Evolutionary conservation across 2,797 vertebrate species (phyloP).

Genomic region (Falco naumanni): DNA sequence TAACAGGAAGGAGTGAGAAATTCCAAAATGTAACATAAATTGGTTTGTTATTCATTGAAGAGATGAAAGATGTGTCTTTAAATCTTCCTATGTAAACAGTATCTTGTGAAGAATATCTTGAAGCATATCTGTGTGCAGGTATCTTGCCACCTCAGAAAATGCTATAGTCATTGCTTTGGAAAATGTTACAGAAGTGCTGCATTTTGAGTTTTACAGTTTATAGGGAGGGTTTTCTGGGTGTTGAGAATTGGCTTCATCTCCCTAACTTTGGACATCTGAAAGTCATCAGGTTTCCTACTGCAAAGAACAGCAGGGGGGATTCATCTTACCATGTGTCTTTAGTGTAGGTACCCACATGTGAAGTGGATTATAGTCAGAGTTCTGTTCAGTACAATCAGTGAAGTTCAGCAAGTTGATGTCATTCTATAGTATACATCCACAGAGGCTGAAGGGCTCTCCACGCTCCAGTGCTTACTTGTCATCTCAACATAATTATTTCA

Average conservation of each 20-base stretch:
- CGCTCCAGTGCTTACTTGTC: not conserved
- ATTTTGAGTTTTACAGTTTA: not conserved
- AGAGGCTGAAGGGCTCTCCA: not conserved
- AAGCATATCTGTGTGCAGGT: not conserved
- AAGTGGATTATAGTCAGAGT: not conserved
- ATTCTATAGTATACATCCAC: not conserved
- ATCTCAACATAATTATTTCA: not conserved
- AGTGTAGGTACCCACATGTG: not conserved
- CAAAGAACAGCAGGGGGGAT: not conserved
- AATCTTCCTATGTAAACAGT: not conserved
- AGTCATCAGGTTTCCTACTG: not conserved
- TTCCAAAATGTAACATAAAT: not conserved
- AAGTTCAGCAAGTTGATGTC: not conserved
- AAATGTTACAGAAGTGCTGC: not conserved
- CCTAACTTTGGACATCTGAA: not conserved
- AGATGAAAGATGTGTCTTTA: not conserved
- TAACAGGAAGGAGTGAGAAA: not conserved
- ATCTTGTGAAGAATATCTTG: not conserved
- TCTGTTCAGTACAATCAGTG: not conserved
- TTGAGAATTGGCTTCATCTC: not conserved
- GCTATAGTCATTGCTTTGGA: not conserved
- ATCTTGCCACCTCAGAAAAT: not conserved
- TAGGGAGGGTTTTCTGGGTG: not conserved
- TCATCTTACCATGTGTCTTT: not conserved
- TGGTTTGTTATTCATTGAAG: not conserved